Evolutionary conservation across 2,888 invertebrate genomes (phyloP), one percentile per base, ranked within the genome.

Genomic region (Therioaphis trifolii): DNA sequence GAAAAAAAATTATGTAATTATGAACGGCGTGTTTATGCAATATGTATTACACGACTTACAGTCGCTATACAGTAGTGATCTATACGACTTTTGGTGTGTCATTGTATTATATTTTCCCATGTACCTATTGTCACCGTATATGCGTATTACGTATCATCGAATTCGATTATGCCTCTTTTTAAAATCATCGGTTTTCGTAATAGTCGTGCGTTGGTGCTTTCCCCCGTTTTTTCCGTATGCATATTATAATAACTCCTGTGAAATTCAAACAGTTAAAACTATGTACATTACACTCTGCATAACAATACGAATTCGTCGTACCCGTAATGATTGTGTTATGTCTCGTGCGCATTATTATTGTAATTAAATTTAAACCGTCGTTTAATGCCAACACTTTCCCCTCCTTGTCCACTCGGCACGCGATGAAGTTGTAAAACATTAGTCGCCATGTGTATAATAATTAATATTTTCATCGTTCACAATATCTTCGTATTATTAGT

Each of bases 391-490:
- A 52, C 52, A 52, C 52, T 52, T 49, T 3, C 18, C 49, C 18
- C 18, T 49, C 52, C 7, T n/a, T 52, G 5, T 9, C 52, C n/a
- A 4, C n/a, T n/a, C 9, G n/a, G n/a, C 52, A 52, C 52, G 52
- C 52, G n/a, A 52, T 52, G 52, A 49, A 49, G 35, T 52, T 52
- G n/a, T 52, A 52, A 35, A 35, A n/a, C n/a, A 52, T 7, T 52
- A 52, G 18, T 52, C 9, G 35, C 40, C 40, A 4, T 40, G 72
- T 72, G 43, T 14, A 55, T 52, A 75, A 43, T 58, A 18, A 75
- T 58, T 27, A 75, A n/a, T 75, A 43, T 43, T 12, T 12, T 5
- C 40, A 58, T 76, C 61, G 24, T n/a, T n/a, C 75, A 12, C 49
- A 3, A 7, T 35, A 7, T 35, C 35, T 35, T 35, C 7, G 35